Evolutionary conservation across 2,113 vertebrate species (phyloP).

Genomic region (Phylloscopus whistleri): DNA sequence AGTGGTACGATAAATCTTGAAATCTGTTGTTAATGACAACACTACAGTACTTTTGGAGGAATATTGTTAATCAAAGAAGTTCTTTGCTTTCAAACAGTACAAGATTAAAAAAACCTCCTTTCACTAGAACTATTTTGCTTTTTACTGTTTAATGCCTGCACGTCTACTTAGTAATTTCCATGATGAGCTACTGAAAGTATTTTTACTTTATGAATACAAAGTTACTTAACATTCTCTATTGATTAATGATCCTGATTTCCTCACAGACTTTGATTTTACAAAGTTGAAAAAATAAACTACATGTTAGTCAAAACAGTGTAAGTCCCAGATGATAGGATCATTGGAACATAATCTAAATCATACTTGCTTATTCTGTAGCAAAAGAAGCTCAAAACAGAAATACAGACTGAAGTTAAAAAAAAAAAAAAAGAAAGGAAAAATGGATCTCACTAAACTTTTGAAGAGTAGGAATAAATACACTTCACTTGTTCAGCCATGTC

Average conservation of each 20-base stretch:
- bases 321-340: neutral
- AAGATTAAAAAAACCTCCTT: neutral
- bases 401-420: neutral
- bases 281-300: neutral
- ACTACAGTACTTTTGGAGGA: neutral
- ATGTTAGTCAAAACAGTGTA: neutral
- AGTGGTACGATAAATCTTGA: neutral
- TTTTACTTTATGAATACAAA: neutral
- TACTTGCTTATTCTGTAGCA: neutral
- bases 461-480: neutral
- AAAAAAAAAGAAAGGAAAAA: neutral
- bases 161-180: neutral
- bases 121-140: neutral
- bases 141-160: neutral
- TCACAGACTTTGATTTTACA: neutral
- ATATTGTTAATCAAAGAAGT: neutral
- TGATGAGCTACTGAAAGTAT: neutral
- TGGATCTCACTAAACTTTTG: neutral
- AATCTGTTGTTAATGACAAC: neutral
- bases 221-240: neutral
- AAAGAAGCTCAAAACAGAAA: neutral
- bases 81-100: neutral
- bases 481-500: neutral
- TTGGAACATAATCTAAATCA: neutral
- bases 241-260: neutral